Conservation (phyloP, 2,888 invertebrate genomes). For the Polyommatus icarus region DNA sequence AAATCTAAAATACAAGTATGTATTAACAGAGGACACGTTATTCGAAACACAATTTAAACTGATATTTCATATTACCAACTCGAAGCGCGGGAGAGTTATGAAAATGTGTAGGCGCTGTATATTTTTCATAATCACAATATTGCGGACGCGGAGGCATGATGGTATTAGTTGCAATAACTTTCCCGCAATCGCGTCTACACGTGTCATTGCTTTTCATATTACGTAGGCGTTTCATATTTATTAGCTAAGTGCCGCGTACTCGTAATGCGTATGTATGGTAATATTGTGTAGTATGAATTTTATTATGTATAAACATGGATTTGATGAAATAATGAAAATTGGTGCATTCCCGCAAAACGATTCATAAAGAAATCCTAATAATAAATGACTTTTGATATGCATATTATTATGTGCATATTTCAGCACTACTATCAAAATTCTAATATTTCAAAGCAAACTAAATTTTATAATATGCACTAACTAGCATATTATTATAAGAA, state of each 20-base stretch:
- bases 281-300: no score
- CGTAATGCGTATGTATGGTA: no score
- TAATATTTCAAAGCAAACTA: no score
- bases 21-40: background rate
- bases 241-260: background rate
- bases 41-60: background rate
- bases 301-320: no score
- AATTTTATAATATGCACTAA: no score
- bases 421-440: no score
- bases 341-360: no score
- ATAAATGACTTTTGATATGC: no score
- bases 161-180: slow-evolving; percentile 16
- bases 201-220: slow-evolving; percentile 8
- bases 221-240: background rate
- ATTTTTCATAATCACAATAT: slow-evolving; percentile 17
- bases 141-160: background rate
- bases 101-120: slow-evolving; percentile 16
- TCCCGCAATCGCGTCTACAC: slow-evolving; percentile 1
- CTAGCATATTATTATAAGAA: no score
- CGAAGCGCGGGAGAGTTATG: background rate
- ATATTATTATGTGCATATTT: no score
- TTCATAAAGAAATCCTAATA: no score
- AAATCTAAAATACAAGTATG: background rate
- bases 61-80: background rate
- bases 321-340: no score